Evolutionary conservation across 2,113 vertebrate species (phyloP).

Genomic region (Eurystomus gularis): DNA sequence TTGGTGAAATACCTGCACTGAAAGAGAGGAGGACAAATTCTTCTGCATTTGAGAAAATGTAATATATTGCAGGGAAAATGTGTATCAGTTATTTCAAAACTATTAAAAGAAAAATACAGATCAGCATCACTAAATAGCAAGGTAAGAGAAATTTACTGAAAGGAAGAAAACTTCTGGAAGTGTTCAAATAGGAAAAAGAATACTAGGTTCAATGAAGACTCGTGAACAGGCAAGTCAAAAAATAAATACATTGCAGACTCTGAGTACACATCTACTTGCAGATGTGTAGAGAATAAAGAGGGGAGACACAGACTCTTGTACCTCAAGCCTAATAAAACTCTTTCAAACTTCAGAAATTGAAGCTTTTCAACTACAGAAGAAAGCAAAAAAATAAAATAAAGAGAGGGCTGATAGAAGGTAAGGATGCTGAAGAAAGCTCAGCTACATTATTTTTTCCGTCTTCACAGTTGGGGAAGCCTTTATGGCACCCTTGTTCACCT

Average conservation of each 20-base stretch:
- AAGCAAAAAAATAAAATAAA: background rate
- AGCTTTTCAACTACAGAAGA: background rate
- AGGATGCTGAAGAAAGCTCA: background rate
- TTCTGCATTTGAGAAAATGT: background rate
- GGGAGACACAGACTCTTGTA: background rate
- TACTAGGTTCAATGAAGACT: background rate
- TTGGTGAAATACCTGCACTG: background rate
- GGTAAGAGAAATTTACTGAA: background rate
- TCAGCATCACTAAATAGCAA: background rate
- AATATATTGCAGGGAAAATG: background rate
- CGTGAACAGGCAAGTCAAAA: background rate
- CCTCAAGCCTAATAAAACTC: background rate
- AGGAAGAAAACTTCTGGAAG: background rate
- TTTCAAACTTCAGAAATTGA: background rate
- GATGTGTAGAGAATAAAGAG: background rate
- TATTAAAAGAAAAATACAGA: background rate
- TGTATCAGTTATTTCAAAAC: background rate
- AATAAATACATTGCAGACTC: background rate
- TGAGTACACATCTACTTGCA: background rate
- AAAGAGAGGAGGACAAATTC: background rate
- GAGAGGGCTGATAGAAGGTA: background rate
- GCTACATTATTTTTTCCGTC: background rate
- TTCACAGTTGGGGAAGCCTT: background rate
- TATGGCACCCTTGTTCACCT: background rate
- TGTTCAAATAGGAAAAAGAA: background rate